Conservation (phyloP, 2,888 invertebrate genomes). For the Pollenia labialis region DNA sequence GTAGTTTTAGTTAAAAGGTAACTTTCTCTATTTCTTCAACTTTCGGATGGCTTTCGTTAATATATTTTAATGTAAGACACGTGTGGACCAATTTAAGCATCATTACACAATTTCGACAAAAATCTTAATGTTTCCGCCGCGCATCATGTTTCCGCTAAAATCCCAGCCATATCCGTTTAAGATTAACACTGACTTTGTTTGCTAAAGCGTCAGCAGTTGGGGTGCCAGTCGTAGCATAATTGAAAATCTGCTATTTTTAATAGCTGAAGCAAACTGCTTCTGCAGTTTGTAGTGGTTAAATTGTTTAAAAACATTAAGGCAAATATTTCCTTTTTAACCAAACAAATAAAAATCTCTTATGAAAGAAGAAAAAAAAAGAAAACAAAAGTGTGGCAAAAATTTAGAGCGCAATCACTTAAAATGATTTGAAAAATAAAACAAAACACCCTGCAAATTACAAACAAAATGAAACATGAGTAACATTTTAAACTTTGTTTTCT, state of each 20-base stretch:
- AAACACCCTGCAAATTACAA: conserved; percentile 55
- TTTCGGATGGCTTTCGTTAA: conserved; percentile 42
- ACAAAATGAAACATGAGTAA: conserved; percentile 38
- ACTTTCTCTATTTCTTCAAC: not conserved
- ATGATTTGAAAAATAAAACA: conserved; percentile 30
- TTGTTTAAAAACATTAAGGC: conserved; percentile 63
- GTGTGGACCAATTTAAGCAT: conserved; percentile 63
- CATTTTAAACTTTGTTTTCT: conserved; percentile 30
- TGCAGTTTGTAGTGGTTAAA: conserved; percentile 57
- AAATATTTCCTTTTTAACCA: conserved; percentile 49
- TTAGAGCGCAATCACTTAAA: conserved; percentile 16
- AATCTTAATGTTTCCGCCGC: conserved; percentile 81
- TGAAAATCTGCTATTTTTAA: not conserved
- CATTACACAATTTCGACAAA: conserved; percentile 65
- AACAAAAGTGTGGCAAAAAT: conserved; percentile 60
- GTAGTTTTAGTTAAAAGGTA: conserved; percentile 49
- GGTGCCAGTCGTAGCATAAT: not conserved
- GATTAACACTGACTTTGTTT: conserved; percentile 70
- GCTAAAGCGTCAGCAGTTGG: not conserved
- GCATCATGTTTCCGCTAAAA: conserved; percentile 80
- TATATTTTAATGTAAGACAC: conserved; percentile 65
- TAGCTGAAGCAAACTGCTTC: not conserved
- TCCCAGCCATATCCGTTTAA: conserved; percentile 65
- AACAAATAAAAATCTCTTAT: conserved; percentile 15
- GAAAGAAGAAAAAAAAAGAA: not conserved